phyloP scores from a whole-genome alignment of 2,888 invertebrate genomes.

The Baronia brevicornis region DNA sequence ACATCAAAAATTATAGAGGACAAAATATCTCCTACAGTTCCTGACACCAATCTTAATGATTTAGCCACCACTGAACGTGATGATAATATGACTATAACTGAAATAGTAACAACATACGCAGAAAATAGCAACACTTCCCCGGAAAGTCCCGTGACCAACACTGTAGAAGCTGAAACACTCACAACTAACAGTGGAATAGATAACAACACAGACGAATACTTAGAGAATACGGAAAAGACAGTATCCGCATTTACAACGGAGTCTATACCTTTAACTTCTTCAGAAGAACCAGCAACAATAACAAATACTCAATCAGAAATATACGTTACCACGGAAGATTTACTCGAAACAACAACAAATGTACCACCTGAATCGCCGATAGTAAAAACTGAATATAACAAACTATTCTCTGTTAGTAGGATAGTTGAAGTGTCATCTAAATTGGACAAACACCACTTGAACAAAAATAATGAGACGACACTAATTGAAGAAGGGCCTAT shows the following conservation, averaged over 20 bases:
- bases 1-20: conserved; percentile 33
- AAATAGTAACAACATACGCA: conserved; percentile 32
- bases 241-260: conserved; percentile 42
- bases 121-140: conserved; percentile 34
- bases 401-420: conserved; percentile 80
- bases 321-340: conserved; percentile 20
- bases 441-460: conserved; percentile 74
- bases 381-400: conserved; percentile 71
- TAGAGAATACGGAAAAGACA: conserved; percentile 46
- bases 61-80: conserved; percentile 34
- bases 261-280: not conserved
- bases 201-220: conserved; percentile 55
- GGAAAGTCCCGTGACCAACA: conserved; percentile 36
- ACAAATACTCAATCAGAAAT: conserved; percentile 21
- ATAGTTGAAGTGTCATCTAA: conserved; percentile 81
- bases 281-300: conserved; percentile 6
- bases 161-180: conserved; percentile 37
- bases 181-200: conserved; percentile 48
- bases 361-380: conserved; percentile 41
- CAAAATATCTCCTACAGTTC: conserved; percentile 16
- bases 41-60: conserved; percentile 13
- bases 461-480: conserved; percentile 72
- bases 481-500: conserved; percentile 69
- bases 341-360: conserved; percentile 37
- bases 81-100: conserved; percentile 54